Base-by-base conservation (phyloP, 2,797 vertebrate species). In the Trachurus trachurus region DNA sequence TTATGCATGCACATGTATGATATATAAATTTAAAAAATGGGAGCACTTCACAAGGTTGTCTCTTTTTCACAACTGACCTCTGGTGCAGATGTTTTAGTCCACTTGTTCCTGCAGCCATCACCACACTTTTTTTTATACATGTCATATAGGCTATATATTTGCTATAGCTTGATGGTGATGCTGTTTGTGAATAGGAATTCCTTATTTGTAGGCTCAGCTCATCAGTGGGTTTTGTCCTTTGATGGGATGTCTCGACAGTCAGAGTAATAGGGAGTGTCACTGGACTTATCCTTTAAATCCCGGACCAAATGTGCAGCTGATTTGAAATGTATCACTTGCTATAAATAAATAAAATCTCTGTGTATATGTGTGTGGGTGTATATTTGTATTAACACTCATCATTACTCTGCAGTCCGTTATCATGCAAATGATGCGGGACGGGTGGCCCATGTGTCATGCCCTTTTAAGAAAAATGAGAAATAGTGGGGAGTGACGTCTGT, bases 381-480 rank as follows among this genome's bases (percentile, higher is more conserved):
- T 44, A 1, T 42, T 59, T 13, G 0, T 26, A 4, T 29, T 29
- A 42, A 45, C 67, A 8, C 21, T 67, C 59, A 19, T 56, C 15
- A 2, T 34, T 34, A 19, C 58, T 1, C 4, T 31, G 64, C 34
- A 69, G 53, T 9, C 84, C 50, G 65, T 79, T 76, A 82, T 84
- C 60, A 61, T 66, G 87, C 65, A 86, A 77, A 86, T 54, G 67
- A 52, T 39, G 73, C 45, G 69, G 69, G 76, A 17, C 71, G 75
- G 53, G 71, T 40, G 78, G 66, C 60, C 71, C 64, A 6, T 79
- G 82, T 88, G 91, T 88, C 88, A 82, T 92, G 88, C 87, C 92
- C 93, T 93, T 94, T 94, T 93, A 93, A 94, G 91, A 93, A 89
- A 88, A 89, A 86, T 69, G 89, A 87, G 87, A 80, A 88, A 68